Base-by-base conservation (phyloP, 2,888 invertebrate species). In the Eilema sororculum region DNA sequence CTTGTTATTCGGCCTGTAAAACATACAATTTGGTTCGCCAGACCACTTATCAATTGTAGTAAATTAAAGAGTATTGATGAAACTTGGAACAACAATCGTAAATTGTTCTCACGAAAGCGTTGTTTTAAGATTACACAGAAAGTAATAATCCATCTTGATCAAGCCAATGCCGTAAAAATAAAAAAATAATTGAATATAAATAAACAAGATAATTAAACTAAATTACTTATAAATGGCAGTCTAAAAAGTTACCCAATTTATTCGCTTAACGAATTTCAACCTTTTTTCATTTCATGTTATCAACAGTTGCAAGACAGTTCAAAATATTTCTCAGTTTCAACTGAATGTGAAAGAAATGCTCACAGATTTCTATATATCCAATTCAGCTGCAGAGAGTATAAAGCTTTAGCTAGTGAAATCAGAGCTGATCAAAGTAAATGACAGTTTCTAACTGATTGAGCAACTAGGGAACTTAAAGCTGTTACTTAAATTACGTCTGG, bases 391-490 rank as follows among this genome's bases (percentile, higher is more conserved):
- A 22, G 24, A 58, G 28, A n/a, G 52, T 2, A 52, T 58, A 58
- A 58, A 28, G 24, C 25, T 58, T n/a, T 13, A 25, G 58, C 25
- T 28, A 58, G 16, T 25, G 5, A 58, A 28, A 58, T 58, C 16
- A 58, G 25, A 16, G 58, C 25, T 58, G 25, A 28, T 58, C 5
- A 20, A 24, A 25, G 16, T 60, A 22, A 0, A 22, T 22, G 2
- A 46, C 59, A 60, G 46, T 28, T 41, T 60, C 68, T 28, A 25
- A 9, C 58, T 65, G 63, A 76, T 72, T 70, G 69, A 25, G 68
- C 65, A 68, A 68, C 61, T 60, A 65, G 58, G 20, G 20, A 46
- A 20, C 46, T 46, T 46, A 46, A 46, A 46, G 16, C 20, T 58
- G 58, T 58, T 24, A 24, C 25, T 2, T 25, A 24, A 58, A 58